Percentiles rank a stretch among this genome's conserved stretches.
phyloP scores from a whole-genome alignment of 2,888 invertebrate species.

The Acanthosepion lycidas region DNA sequence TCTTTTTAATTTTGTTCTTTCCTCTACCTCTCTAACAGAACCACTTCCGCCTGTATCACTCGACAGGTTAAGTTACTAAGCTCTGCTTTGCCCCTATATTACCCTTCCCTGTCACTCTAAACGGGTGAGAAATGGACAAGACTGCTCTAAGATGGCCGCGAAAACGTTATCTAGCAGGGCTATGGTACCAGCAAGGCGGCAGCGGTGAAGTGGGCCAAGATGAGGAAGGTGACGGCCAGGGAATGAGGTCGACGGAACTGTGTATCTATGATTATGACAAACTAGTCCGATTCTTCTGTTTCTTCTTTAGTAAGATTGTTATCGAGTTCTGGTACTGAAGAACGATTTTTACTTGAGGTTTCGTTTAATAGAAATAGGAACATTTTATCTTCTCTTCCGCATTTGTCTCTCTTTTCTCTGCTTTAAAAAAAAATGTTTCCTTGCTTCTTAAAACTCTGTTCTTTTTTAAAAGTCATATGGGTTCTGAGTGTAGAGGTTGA shows the following conservation, averaged over 20 bases:
- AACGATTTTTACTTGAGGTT: not conserved
- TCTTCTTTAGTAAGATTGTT: not conserved
- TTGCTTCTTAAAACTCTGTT: not conserved
- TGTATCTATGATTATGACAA: conserved; percentile 9
- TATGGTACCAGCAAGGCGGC: not conserved
- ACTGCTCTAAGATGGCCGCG: not conserved
- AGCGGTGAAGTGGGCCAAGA: not conserved
- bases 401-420: no score
- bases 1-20: not conserved
- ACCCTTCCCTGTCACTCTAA: not conserved
- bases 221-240: not conserved
- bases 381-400: no score
- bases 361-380: not conserved
- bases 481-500: no score
- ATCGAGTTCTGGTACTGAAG: not conserved
- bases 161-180: not conserved
- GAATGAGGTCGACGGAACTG: not conserved
- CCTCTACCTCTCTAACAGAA: not conserved
- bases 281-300: not conserved
- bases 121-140: conserved; percentile 33
- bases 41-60: conserved; percentile 20
- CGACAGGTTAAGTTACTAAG: conserved; percentile 20
- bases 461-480: not conserved
- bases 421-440: not conserved
- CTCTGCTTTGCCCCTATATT: not conserved